Evolutionary conservation across 64 coral and sea anemone species (phyloP).

Genomic region (Orbicella faveolata): DNA sequence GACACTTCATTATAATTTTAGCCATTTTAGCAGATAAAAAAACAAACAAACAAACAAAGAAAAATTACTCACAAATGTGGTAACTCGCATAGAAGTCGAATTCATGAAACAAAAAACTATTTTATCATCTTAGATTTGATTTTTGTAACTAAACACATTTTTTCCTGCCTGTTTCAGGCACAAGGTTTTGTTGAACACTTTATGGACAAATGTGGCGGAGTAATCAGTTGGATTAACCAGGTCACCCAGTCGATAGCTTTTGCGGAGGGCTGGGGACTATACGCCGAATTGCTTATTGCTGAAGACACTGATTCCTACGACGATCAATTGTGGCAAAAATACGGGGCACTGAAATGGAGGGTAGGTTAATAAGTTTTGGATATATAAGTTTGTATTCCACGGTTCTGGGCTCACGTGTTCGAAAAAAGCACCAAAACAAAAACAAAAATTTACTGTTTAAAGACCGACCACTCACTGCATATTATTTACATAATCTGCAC

Average conservation of each 20-base stretch:
- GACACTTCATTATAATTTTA: no score
- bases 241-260: constrained; percentile 53
- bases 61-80: no score
- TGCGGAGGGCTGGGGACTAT: constrained; percentile 88
- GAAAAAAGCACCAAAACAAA: no score
- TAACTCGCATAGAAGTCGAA: no score
- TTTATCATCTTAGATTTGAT: no score
- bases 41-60: no score
- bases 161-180: constrained; percentile 20
- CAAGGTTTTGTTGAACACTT: constrained; percentile 93
- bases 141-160: not conserved
- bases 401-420: no score
- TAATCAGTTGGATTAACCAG: constrained; percentile 67
- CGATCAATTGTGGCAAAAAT: constrained; percentile 63
- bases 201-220: constrained; percentile 69
- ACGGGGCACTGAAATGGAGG: constrained; percentile 94
- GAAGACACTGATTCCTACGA: constrained; percentile 79
- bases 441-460: no score
- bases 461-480: no score
- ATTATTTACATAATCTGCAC: no score
- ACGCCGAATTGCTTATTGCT: constrained; percentile 72
- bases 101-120: no score
- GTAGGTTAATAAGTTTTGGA: constrained; percentile 13
- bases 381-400: not conserved
- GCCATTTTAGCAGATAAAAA: no score